Conservation (phyloP, 2,888 invertebrate species). For the Myathropa florea region DNA sequence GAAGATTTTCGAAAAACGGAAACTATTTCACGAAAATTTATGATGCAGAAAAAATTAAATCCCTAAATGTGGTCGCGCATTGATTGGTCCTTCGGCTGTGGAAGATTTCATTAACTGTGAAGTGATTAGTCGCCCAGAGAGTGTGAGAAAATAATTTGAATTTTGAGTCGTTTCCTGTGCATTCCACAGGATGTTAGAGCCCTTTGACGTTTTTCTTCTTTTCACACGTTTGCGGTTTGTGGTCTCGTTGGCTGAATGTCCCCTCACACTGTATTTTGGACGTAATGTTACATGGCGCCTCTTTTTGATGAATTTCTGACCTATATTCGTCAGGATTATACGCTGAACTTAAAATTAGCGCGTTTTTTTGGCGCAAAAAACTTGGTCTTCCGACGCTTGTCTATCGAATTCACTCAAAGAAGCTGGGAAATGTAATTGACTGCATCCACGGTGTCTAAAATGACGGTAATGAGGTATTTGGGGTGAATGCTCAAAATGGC, state of each 20-base stretch:
- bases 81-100: not conserved
- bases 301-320: too few species aligned
- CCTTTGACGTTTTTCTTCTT: not conserved
- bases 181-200: not conserved
- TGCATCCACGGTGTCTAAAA: not conserved
- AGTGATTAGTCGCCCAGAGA: not conserved
- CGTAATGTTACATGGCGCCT: too few species aligned
- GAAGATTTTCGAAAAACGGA: not conserved
- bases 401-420: not conserved
- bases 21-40: slow-evolving; percentile 18
- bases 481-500: not conserved
- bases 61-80: not conserved
- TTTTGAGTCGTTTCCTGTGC: not conserved
- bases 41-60: slow-evolving; percentile 21
- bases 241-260: too few species aligned
- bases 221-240: not conserved
- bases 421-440: not conserved
- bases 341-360: too few species aligned
- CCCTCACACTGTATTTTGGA: not conserved
- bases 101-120: not conserved
- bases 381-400: too few species aligned
- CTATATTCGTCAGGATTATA: too few species aligned
- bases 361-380: too few species aligned
- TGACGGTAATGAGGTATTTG: not conserved
- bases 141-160: not conserved